phyloP scores from a whole-genome alignment of 2,113 vertebrate species.

The Xiphophorus couchianus region DNA sequence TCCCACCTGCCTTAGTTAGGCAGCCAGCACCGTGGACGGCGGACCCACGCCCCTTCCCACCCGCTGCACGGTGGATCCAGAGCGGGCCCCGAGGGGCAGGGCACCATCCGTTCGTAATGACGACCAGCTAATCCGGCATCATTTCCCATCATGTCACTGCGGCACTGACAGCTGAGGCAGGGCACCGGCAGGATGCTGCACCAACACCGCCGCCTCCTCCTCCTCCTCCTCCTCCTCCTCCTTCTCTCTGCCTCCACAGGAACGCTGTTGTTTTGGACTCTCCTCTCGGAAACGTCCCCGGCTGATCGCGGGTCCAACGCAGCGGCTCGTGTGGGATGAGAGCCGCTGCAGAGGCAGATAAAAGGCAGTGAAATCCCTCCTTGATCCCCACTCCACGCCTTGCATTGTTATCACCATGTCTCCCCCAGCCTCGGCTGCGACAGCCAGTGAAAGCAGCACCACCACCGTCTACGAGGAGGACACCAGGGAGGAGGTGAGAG shows the following conservation, averaged over 20 bases:
- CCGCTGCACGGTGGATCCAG: background rate
- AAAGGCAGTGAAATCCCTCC: conserved; percentile 20
- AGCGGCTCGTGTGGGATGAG: conserved; percentile 25
- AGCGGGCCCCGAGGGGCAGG: background rate
- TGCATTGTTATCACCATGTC: conserved; percentile 71
- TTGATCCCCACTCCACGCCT: conserved; percentile 57
- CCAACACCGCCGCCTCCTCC: background rate
- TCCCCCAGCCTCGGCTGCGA: conserved; percentile 76
- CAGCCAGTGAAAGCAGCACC: conserved; percentile 76
- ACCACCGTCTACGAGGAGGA: conserved; percentile 77
- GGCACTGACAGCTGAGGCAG: conserved; percentile 30
- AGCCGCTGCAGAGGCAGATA: conserved; percentile 23
- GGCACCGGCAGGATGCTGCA: background rate
- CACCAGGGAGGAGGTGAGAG: conserved; percentile 77
- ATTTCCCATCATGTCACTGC: conserved; percentile 57
- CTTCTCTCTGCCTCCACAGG: background rate
- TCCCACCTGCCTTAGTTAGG: conserved; percentile 47
- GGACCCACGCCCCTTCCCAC: background rate
- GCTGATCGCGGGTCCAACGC: conserved; percentile 4
- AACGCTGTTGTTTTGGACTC: conserved; percentile 2
- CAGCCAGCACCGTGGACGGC: conserved; percentile 48
- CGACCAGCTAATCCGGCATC: conserved; percentile 19
- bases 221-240: background rate
- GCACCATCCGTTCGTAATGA: conserved; percentile 3
- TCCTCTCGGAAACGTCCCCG: background rate